These are phyloP conservation scores for Threskiornis aethiopicus DNA, from an alignment of 2,797 vertebrate genomes.

Conservation along the genomic window DNA sequence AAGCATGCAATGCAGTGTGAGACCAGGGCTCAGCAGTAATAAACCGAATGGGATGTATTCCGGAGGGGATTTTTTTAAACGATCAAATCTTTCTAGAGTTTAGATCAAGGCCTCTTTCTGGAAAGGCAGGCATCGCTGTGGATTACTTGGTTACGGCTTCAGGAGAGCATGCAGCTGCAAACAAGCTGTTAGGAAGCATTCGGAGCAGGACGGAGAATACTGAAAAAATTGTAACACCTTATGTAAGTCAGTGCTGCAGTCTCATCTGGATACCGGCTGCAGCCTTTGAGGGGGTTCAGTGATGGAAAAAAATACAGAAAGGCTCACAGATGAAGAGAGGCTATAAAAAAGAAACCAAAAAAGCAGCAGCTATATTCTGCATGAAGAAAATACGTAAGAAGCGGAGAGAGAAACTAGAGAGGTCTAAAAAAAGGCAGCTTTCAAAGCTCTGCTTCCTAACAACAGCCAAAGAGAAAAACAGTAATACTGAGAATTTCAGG, in stretches of 20 bases:
- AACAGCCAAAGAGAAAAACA: neutral
- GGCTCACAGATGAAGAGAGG: neutral
- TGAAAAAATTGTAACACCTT: neutral
- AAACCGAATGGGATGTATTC: neutral
- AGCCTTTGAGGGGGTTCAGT: neutral
- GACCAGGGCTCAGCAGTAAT: neutral
- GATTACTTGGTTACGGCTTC: neutral
- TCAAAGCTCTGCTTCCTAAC: neutral
- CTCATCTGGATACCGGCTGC: neutral
- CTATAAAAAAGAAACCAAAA: neutral
- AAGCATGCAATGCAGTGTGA: neutral
- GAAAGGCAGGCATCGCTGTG: neutral
- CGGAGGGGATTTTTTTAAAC: neutral
- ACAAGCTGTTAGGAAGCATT: neutral
- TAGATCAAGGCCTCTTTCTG: neutral
- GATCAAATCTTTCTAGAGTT: neutral
- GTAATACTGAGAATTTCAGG: neutral
- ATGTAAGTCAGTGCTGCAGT: neutral
- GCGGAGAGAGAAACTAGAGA: neutral
- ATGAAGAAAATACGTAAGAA: neutral
- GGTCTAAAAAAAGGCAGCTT: neutral
- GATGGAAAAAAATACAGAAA: neutral
- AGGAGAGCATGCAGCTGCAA: neutral
- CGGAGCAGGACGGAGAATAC: neutral
- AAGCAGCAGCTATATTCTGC: neutral